phyloP scores from a whole-genome alignment of 1,140 invertebrate species.

The Drosophila oshimai region DNA sequence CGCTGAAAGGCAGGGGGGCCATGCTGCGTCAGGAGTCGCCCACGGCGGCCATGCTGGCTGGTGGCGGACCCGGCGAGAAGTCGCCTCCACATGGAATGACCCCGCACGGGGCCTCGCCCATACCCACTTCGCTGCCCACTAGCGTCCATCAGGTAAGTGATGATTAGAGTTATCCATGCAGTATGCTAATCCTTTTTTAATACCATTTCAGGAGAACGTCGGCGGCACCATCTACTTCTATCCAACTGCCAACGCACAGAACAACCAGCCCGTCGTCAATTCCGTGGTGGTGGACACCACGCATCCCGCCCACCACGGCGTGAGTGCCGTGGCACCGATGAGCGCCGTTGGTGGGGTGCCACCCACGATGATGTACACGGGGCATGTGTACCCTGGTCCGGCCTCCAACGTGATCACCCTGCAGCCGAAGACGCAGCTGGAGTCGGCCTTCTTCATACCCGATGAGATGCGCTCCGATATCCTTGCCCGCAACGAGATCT shows the following conservation, averaged over 20 bases:
- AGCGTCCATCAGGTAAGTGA: slow-evolving; percentile 84
- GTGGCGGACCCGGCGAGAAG: slow-evolving; percentile 64
- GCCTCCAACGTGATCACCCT: slow-evolving; percentile 83
- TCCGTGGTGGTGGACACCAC: slow-evolving; percentile 63
- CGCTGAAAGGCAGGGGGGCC: slow-evolving; percentile 61
- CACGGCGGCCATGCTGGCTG: slow-evolving; percentile 44
- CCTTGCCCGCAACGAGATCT: slow-evolving; percentile 88
- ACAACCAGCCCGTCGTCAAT: slow-evolving; percentile 69
- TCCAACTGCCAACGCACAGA: slow-evolving; percentile 83
- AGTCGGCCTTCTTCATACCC: slow-evolving; percentile 88
- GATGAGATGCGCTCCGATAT: slow-evolving; percentile 90
- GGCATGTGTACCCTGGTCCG: slow-evolving; percentile 82
- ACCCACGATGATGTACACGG: slow-evolving; percentile 63
- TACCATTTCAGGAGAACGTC: slow-evolving; percentile 90
- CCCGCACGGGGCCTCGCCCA: slow-evolving; percentile 73
- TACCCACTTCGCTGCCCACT: slow-evolving; percentile 82
- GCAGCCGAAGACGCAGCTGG: slow-evolving; percentile 83
- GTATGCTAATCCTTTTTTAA: slow-evolving; percentile 2
- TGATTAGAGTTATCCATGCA: too few relatives aligned
- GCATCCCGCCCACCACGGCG: slow-evolving; percentile 66
- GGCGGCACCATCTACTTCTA: slow-evolving; percentile 98
- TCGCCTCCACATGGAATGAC: slow-evolving; percentile 78
- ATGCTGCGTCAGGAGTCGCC: slow-evolving; percentile 77
- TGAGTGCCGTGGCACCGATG: slow-evolving; percentile 56
- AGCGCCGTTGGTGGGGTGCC: slow-evolving; percentile 46